Base-by-base conservation (phyloP, 1,140 invertebrate genomes). In the Rhysida immarginata region DNA sequence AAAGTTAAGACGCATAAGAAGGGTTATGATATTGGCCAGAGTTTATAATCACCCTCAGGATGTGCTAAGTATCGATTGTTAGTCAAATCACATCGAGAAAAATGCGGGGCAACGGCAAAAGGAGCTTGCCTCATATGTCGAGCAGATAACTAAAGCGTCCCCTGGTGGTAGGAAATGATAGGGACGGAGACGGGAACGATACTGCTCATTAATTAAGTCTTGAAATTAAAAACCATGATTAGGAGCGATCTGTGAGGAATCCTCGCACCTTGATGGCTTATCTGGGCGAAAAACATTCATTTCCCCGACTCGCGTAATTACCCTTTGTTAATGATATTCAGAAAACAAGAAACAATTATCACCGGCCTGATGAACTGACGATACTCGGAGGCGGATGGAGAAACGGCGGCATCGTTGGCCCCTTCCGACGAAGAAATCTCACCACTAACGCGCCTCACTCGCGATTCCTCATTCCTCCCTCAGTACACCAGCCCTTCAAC, bases 171-270 rank as follows among this genome's bases (percentile, higher is more conserved):
- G 44, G 44, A 46, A 46, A 46, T 46, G 44, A 46, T 46, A 46
- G 44, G 8, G 16, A 8, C 5, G 35, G 35, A 41, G 35, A 41
- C 35, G 35, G n/a, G 21, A 48, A 23, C 45, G 3, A 51, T 25
- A 51, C 26, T 25, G 13, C 49, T 51, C 49, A 26, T 51, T 51
- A 51, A 51, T 51, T 51, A 51, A 51, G 49, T 46, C 20, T 46
- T 5, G 49, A 51, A 51, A 51, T 51, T 51, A 51, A 51, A 51
- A 51, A 51, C 24, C 49, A 24, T 51, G 49, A 51, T 51, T 51
- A 51, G 49, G 26, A 51, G 26, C 13, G 23, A 51, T 51, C 49
- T 51, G 13, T 24, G 49, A 25, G 26, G 44, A 46, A 46, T 46
- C 5, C 44, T 18, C 8, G 49, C 23, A 27, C 13, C 49, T 24